These are phyloP conservation scores for Rugalucina vietnamica DNA, from an alignment of 2,888 invertebrate genomes.

Conservation along the genomic window DNA sequence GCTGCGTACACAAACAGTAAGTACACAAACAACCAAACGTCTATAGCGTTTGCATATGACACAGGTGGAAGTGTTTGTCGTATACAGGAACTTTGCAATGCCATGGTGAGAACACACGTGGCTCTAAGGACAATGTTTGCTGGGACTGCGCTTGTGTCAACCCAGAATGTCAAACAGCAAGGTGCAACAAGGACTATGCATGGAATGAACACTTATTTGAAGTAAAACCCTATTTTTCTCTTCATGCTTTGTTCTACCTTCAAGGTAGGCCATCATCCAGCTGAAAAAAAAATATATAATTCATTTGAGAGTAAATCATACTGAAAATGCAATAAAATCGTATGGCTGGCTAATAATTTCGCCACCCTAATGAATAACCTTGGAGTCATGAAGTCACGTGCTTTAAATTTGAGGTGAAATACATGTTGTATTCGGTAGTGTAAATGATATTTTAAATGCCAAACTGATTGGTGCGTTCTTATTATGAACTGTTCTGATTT, in stretches of 20 bases:
- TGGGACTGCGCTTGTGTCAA: conserved; percentile 62
- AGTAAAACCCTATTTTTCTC: conserved; percentile 91
- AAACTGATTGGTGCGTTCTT: no score
- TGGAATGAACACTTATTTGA: conserved; percentile 85
- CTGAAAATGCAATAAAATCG: no score
- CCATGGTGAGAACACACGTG: conserved; percentile 63
- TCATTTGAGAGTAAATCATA: no score
- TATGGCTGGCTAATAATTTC: no score
- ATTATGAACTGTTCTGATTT: no score
- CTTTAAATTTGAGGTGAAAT: no score
- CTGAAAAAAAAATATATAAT: conserved; percentile 13
- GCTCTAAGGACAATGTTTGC: conserved; percentile 62
- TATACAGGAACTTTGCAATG: conserved; percentile 60
- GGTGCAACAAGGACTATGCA: conserved; percentile 85
- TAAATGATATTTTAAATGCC: no score
- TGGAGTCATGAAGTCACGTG: no score
- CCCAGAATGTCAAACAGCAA: conserved; percentile 88
- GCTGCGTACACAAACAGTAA: conserved; percentile 59
- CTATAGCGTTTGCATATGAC: conserved; percentile 56
- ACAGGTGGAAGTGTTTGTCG: conserved; percentile 57
- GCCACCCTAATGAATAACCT: no score
- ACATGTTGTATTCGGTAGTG: no score
- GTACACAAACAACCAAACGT: conserved; percentile 61
- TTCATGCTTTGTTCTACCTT: conserved; percentile 89
- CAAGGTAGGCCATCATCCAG: conserved; percentile 40